Evolutionary conservation across 2,888 invertebrate species (phyloP), one percentile per base, ranked within the genome.

Genomic region (Eugnorisma glareosa): DNA sequence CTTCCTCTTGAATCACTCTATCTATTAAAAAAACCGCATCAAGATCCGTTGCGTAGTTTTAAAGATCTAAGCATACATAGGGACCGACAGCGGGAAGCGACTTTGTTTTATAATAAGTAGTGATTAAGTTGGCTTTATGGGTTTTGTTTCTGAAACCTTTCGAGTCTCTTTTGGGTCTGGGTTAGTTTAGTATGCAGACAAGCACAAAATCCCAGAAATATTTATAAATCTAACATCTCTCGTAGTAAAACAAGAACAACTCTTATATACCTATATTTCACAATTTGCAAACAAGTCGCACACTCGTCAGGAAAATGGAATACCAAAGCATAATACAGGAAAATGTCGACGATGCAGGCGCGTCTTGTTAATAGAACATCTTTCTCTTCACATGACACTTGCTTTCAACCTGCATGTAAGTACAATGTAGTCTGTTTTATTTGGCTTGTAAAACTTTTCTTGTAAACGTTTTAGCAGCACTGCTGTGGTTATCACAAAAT

Each of bases 351-450:
- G 24, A 35, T 48, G 63, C 67, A 64, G 15, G 8, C 21, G 31
- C 71, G 54, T 51, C 67, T 71, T 59, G 79, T 71, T 78, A 82
- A 71, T 82, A 82, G 73, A 63, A 81, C 45, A 81, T 81, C 35
- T 68, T 71, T 48, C 61, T 43, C 15, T 70, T 51, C 43, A 43
- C 61, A 67, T 67, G 59, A 69, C 48, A 35, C 61, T 51, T 75
- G 43, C 68, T 64, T 45, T 37, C 51, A 68, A 61, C 67, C 10
- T 37, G 10, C 7, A 63, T 24, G 18, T 15, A 40, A 40, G 6
- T 48, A 43, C 51, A 45, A 45, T 70, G n/a, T 13, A 40, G 6
- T 67, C 54, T 67, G 37, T 70, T 45, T 67, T 70, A 48, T 64
- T 79, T 6, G 2, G 3, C 28, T 68, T 28, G 21, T 43, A 31